Percentiles rank a stretch among this genome's conserved stretches.
These are phyloP conservation scores for Acanthiza pusilla DNA, from an alignment of 2,797 vertebrate genomes.

Conservation along the genomic window DNA sequence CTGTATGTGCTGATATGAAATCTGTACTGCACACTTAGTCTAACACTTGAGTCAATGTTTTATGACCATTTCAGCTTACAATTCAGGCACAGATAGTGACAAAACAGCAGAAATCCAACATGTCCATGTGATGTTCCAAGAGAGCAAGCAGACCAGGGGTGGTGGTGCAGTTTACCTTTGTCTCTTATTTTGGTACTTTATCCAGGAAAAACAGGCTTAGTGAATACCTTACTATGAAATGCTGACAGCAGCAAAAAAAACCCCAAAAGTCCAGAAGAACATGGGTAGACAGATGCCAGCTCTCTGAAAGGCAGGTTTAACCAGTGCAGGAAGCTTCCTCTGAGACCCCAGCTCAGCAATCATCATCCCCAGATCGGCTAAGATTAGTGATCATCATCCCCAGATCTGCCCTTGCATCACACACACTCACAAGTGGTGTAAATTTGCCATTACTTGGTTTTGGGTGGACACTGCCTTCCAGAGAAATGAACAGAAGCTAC, in stretches of 20 bases:
- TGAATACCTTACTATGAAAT: background rate
- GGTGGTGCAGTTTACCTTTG: background rate
- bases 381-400: too few species aligned
- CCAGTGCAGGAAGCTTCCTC: background rate
- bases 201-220: background rate
- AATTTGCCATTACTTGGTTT: background rate
- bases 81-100: background rate
- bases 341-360: background rate
- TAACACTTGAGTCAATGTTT: background rate
- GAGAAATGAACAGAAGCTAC: background rate
- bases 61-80: background rate
- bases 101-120: background rate
- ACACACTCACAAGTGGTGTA: background rate
- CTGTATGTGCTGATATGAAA: background rate
- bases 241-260: background rate
- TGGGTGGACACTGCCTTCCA: background rate
- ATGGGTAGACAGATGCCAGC: background rate
- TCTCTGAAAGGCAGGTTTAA: background rate
- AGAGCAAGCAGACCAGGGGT: background rate
- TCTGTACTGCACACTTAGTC: rapidly evolving
- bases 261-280: background rate
- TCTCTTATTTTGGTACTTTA: background rate
- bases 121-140: background rate
- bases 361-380: background rate
- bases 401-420: background rate